A percentile compares a stretch with the other conserved stretches of the same genome.
These are phyloP conservation scores for Trissolcus brochymenae DNA, from an alignment of 2,888 invertebrate species.

Conservation along the genomic window DNA sequence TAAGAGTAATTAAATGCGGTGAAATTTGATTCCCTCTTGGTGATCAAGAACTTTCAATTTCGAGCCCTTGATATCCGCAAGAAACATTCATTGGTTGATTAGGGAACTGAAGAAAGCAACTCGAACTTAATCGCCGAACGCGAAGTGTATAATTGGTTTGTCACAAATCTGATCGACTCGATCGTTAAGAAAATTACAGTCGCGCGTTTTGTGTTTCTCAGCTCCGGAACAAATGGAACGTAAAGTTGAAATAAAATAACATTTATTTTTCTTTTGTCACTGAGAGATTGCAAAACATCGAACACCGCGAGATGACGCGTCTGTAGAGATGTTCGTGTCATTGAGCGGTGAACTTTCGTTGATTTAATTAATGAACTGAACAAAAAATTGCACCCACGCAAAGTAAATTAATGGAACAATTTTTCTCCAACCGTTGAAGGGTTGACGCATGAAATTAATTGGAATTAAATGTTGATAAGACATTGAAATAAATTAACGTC, in stretches of 20 bases:
- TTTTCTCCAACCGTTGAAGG: too few species aligned
- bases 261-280: not conserved
- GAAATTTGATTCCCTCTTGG: conserved; percentile 37
- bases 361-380: conserved; percentile 17
- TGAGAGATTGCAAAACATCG: conserved; percentile 19
- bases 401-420: not conserved
- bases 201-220: not conserved
- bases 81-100: conserved; percentile 39
- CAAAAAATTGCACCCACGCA: conserved; percentile 14
- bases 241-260: not conserved
- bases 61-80: conserved; percentile 24
- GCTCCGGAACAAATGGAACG: not conserved
- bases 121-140: conserved; percentile 29
- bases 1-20: conserved; percentile 36
- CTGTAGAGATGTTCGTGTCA: conserved; percentile 4
- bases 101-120: conserved; percentile 38
- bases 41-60: conserved; percentile 43
- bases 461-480: too few species aligned
- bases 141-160: conserved; percentile 30
- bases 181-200: conserved; percentile 3
- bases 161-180: conserved; percentile 27
- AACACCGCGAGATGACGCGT: conserved; percentile 21
- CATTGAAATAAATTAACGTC: too few species aligned
- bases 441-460: too few species aligned
- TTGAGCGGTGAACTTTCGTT: conserved; percentile 23